phyloP scores from a whole-genome alignment of 2,113 vertebrate species.

The Erythrocercus mccallii region DNA sequence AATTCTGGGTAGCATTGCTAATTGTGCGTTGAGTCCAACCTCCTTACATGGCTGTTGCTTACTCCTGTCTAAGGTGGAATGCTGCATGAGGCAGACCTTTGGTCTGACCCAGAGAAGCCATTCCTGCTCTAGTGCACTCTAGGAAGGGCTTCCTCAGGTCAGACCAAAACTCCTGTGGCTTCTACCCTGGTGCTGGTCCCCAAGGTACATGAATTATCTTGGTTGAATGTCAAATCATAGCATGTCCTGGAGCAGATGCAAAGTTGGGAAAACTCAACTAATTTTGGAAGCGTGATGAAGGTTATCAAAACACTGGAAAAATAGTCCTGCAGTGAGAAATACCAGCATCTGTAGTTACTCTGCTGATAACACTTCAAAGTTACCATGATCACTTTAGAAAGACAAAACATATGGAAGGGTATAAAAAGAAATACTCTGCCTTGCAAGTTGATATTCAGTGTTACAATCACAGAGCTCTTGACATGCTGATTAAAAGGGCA shows the following conservation, averaged over 20 bases:
- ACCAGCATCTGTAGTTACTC: neutral
- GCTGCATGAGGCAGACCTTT: neutral
- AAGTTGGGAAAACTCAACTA: neutral
- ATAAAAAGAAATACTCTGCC: neutral
- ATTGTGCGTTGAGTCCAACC: neutral
- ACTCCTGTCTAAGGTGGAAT: neutral
- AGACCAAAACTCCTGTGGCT: neutral
- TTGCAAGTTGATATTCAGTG: neutral
- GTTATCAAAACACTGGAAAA: neutral
- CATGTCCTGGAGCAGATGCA: fast-evolving
- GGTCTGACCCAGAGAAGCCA: neutral
- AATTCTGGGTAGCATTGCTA: neutral
- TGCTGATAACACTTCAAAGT: neutral
- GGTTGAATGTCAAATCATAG: neutral
- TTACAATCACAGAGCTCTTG: fast-evolving
- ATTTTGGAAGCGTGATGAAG: neutral
- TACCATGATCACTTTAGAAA: neutral
- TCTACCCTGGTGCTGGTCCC: neutral
- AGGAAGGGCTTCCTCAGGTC: neutral
- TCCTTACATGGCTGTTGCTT: fast-evolving
- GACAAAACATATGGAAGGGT: neutral
- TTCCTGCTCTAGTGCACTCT: neutral
- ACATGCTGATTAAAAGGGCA: neutral
- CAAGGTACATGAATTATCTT: neutral
- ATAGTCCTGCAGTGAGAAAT: neutral